Conservation (phyloP, 2,113 vertebrate species). For the Rhynchomys soricoides region DNA sequence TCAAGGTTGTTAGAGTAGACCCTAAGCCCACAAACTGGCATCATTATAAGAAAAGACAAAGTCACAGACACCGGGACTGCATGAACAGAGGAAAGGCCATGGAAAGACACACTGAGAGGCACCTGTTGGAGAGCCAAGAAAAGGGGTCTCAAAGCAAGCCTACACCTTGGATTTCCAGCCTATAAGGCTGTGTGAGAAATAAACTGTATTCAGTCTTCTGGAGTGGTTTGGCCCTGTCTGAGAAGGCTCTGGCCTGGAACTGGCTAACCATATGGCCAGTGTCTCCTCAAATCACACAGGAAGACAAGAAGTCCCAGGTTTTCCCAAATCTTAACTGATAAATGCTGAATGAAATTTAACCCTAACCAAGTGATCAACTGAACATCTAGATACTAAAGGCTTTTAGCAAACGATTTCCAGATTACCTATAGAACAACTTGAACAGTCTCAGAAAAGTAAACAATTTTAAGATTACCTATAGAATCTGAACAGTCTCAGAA, state of each 20-base stretch:
- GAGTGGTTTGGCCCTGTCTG: background rate
- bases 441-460: background rate
- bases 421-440: background rate
- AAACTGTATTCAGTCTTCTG: background rate
- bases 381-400: background rate
- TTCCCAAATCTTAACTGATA: background rate
- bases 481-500: background rate
- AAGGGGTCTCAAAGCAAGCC: background rate
- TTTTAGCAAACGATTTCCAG: background rate
- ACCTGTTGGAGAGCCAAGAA: background rate
- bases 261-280: background rate
- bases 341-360: background rate
- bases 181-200: background rate
- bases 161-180: background rate
- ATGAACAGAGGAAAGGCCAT: background rate
- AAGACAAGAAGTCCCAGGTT: background rate
- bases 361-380: background rate
- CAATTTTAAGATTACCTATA: background rate
- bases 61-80: background rate
- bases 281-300: background rate
- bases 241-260: background rate
- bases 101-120: background rate
- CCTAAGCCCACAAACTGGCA: background rate
- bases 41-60: background rate
- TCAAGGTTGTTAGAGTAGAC: background rate